Conservation (phyloP, 2,797 vertebrate species). For the Emydoidea blandingii region DNA sequence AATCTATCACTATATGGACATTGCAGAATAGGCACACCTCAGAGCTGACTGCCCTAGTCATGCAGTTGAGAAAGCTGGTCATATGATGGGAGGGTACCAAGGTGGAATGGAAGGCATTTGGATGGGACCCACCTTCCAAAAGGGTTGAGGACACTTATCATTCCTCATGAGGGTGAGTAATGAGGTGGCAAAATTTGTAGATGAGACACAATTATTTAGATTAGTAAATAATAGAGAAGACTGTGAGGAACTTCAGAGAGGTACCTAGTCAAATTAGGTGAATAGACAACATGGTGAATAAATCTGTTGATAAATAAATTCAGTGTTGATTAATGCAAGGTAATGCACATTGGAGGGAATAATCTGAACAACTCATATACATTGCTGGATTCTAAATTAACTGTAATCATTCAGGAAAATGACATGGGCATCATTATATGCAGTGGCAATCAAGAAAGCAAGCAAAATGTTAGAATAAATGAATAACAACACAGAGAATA, state of each 20-base stretch:
- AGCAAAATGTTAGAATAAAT: not conserved
- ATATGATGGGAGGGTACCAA: not conserved
- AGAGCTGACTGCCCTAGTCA: accelerated
- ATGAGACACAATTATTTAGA: not conserved
- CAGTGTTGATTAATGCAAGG: not conserved
- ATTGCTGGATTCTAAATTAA: not conserved
- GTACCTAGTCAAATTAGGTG: not conserved
- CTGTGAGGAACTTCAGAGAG: not conserved
- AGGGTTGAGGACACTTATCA: not conserved
- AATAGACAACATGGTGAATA: not conserved
- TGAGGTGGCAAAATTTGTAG: not conserved
- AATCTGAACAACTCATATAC: not conserved
- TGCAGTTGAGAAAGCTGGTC: not conserved
- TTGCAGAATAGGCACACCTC: accelerated
- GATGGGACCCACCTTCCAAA: not conserved
- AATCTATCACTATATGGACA: not conserved
- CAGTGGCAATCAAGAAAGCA: not conserved
- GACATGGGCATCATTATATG: not conserved
- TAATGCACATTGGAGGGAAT: not conserved
- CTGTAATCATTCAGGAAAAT: not conserved
- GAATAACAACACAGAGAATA: not conserved
- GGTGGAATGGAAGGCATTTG: not conserved
- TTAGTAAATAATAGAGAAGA: not conserved
- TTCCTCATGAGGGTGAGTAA: not conserved
- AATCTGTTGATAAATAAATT: not conserved